phyloP scores from a whole-genome alignment of 37 sponge, comb jelly and placozoan species.

The Ephydatia muelleri region DNA sequence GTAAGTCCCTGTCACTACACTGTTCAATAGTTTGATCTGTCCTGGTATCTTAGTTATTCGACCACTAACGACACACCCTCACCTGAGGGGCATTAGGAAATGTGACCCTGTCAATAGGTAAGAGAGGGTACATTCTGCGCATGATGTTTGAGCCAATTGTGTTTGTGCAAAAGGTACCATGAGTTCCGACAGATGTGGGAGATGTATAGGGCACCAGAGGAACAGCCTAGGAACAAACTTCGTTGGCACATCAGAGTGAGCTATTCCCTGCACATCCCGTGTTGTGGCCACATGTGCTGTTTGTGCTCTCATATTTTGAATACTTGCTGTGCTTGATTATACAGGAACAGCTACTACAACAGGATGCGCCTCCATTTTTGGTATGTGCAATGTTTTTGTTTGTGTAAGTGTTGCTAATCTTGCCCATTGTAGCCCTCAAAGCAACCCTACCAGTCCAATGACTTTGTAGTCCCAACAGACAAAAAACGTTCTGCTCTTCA shows the following conservation, averaged over 20 bases:
- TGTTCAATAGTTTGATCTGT: too few relatives aligned
- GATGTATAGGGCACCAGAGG: slow-evolving; percentile 62
- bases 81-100: slow-evolving; percentile 57
- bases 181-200: slow-evolving; percentile 75
- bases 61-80: slow-evolving; percentile 57
- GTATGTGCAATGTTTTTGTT: slow-evolving; percentile 4
- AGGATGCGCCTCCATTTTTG: slow-evolving; percentile 54
- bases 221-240: slow-evolving; percentile 52
- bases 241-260: slow-evolving; percentile 84
- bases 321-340: background rate
- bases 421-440: slow-evolving; percentile 28
- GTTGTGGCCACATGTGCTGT: background rate
- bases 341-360: slow-evolving; percentile 64
- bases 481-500: slow-evolving; percentile 64
- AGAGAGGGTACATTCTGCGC: background rate
- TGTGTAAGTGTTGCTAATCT: background rate
- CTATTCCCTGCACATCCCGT: background rate
- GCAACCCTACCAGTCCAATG: slow-evolving; percentile 16
- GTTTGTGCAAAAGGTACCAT: slow-evolving; percentile 59
- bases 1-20: background rate
- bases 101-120: slow-evolving; percentile 67
- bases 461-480: slow-evolving; percentile 67
- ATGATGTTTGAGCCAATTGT: background rate
- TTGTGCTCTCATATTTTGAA: background rate
- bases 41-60: slow-evolving; percentile 59